Percentiles rank a stretch among this genome's conserved stretches.
These are phyloP conservation scores for Coptotermes formosanus DNA, from an alignment of 1,140 invertebrate species.

Conservation along the genomic window DNA sequence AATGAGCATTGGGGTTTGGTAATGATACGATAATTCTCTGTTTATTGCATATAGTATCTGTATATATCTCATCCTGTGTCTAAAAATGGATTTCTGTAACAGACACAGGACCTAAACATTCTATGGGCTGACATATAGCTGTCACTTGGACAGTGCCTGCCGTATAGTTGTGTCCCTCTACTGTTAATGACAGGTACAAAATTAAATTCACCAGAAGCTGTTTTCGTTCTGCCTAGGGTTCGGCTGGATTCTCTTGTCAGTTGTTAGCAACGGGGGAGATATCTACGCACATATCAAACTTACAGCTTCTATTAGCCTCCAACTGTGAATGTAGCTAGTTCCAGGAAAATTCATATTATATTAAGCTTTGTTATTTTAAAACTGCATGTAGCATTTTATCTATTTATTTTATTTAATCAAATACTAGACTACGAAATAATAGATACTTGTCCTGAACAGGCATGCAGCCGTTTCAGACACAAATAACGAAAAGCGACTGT, in stretches of 20 bases:
- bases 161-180: neutral
- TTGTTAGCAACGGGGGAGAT: neutral
- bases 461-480: too few species aligned
- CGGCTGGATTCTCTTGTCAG: neutral
- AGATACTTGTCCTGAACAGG: too few species aligned
- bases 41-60: too few species aligned
- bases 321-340: neutral
- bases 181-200: slow-evolving; percentile 5
- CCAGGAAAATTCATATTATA: neutral
- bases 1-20: too few species aligned
- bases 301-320: neutral
- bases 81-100: too few species aligned
- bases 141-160: neutral
- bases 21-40: too few species aligned
- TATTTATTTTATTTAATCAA: neutral
- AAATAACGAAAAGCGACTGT: too few species aligned
- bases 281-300: neutral
- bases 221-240: neutral
- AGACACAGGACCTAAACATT: too few species aligned
- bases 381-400: neutral
- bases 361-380: neutral
- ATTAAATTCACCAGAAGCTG: neutral
- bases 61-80: too few species aligned
- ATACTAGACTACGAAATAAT: too few species aligned
- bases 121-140: neutral